Base-by-base conservation (phyloP, 1,140 invertebrate species). In the Centruroides vittatus region DNA sequence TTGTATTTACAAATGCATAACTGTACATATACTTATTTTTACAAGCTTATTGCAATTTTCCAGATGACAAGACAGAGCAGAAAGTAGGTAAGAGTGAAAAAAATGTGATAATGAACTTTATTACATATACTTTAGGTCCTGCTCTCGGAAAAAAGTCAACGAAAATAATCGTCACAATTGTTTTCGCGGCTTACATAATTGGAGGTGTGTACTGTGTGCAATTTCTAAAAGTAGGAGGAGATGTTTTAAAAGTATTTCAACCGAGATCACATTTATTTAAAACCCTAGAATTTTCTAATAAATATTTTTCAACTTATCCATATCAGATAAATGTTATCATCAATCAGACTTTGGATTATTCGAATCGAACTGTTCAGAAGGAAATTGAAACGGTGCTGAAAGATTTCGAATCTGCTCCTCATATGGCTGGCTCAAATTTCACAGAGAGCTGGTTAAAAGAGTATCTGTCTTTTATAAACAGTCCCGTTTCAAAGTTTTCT, bases 251-350 rank as follows among this genome's bases (percentile, higher is more conserved):
- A 70, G 75, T 93, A 2, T 89, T 89, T 3, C 83, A 85, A 71
- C 83, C 84, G 36, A 88, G 91, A 73, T 93, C 89, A 0, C 92
- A 93, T 69, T 91, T 89, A 4, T 85, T 92, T n/a, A 81, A 82
- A 61, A 93, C 91, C 71, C 93, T 92, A 69, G 86, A 92, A 69
- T 78, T 84, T 5, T 88, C 93, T 73, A 89, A 93, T 69, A 79
- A 82, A 61, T 93, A 89, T 73, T 93, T 89, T 75, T 79, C 88
- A 68, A 89, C 91, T 72, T 93, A 88, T 73, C 89, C 89, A 0
- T 93, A 93, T 69, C 82, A 86, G 67, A 86, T 91, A 72, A 87
- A 89, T 81, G 86, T 88, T 67, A 82, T 95, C 0, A 80, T 95
- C 35, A 82, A 80, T 47, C 89, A 90, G 1, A 78, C 86, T 3